Percentiles rank a stretch among this genome's conserved stretches.
phyloP scores from a whole-genome alignment of 2,113 vertebrate species.

The Prinia subflava region DNA sequence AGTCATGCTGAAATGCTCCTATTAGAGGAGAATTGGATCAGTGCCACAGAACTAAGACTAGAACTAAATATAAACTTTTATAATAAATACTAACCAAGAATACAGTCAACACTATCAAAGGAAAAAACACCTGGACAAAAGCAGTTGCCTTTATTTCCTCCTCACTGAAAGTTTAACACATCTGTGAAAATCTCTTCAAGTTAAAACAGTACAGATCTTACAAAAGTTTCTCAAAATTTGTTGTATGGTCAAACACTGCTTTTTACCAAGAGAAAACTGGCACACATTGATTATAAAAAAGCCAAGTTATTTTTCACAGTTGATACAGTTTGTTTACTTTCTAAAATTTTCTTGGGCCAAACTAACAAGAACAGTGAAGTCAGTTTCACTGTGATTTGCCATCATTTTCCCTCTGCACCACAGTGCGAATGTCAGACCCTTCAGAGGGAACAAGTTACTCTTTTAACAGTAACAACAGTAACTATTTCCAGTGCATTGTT shows the following conservation, averaged over 20 bases:
- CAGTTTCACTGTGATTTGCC: constrained; percentile 1
- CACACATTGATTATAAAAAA: neutral
- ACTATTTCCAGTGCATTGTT: neutral
- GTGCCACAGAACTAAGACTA: neutral
- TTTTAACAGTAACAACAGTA: neutral
- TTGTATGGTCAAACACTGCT: neutral
- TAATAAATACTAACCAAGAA: constrained; percentile 63
- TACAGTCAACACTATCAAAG: neutral
- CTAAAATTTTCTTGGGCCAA: constrained; percentile 9
- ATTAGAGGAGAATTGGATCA: constrained; percentile 41
- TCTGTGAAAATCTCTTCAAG: neutral
- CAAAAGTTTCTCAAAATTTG: neutral
- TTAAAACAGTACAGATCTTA: neutral
- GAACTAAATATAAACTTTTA: constrained; percentile 67
- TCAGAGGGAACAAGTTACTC: neutral
- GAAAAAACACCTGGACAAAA: neutral
- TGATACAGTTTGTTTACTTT: neutral
- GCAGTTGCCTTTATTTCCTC: neutral
- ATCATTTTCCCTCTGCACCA: neutral
- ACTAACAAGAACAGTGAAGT: neutral
- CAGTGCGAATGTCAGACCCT: neutral
- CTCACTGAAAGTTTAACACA: neutral
- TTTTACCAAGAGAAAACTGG: neutral
- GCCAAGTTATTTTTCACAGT: neutral
- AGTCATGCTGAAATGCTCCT: constrained; percentile 55